Evolutionary conservation across 2,113 vertebrate genomes (phyloP), one percentile per base, ranked within the genome.

Genomic region (Romanogobio albipinnatus): DNA sequence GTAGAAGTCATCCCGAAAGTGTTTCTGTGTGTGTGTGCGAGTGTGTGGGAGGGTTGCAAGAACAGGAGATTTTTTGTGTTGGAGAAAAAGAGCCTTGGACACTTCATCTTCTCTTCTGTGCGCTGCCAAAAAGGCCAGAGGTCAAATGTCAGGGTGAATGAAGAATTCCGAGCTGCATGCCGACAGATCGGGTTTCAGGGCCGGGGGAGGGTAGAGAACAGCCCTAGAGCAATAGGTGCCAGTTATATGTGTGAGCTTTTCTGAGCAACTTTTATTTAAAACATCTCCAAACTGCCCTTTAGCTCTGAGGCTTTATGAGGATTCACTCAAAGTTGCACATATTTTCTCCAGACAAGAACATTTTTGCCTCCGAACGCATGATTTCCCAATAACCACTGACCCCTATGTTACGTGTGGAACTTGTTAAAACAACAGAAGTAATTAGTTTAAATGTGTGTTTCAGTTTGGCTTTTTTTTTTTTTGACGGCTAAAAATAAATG

Each of bases 141-240:
- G 95, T 95, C 93, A 95, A 94, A 95, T 94, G 95, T 95, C 94
- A 95, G 95, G 95, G 95, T 94, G 93, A 95, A 93, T 92, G 93
- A 94, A 95, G 94, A 95, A 95, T 95, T 95, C 94, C 93, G 92
- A 89, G 90, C 94, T 92, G 94, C 94, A 95, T 95, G 94, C 94
- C 94, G 92, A 94, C 93, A 94, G 94, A 95, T 95, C 93, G 83
- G 89, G 93, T 95, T 95, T 94, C 94, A 93, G 86, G 90, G 83
- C 81, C 86, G 92, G 93, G 94, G 94, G 94, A 92, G 89, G 93
- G 90, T 81, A 43, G 77, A 24, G 83, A 81, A 89, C 91, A 90
- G 84, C 91, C 93, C 93, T 86, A 51, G 78, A 92, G 93, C 92
- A 91, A 91, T 92, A 94, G 93, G 93, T 94, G 92, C 91, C 88